Evolutionary conservation across 2,113 vertebrate species (phyloP).

Genomic region (Syngnathoides biaculeatus): DNA sequence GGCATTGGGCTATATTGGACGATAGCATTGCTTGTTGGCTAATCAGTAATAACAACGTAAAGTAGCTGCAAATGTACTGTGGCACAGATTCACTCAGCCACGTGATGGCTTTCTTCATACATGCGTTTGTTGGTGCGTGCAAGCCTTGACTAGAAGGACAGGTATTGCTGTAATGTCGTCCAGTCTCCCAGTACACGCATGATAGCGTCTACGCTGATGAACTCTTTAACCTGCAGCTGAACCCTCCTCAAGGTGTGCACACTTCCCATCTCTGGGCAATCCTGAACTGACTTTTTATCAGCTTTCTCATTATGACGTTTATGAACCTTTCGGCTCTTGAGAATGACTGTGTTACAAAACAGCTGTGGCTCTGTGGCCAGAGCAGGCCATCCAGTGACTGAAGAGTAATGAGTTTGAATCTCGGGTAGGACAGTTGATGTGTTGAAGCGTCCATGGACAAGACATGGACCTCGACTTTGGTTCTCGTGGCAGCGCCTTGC

Average conservation of each 20-base stretch:
- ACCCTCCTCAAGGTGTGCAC: background rate
- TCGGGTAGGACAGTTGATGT: too few relatives aligned
- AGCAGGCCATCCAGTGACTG: too few relatives aligned
- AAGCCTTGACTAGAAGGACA: background rate
- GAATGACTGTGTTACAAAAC: too few relatives aligned
- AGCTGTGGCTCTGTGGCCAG: too few relatives aligned
- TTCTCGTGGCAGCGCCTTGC: too few relatives aligned
- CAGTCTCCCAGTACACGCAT: constrained; percentile 9
- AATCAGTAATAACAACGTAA: constrained; percentile 2
- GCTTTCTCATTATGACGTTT: background rate
- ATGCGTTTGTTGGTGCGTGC: constrained; percentile 16
- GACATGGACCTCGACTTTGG: too few relatives aligned
- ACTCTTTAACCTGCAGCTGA: constrained; percentile 11
- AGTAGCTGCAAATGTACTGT: constrained; percentile 16
- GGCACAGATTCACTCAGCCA: constrained; percentile 26
- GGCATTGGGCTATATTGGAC: too few relatives aligned
- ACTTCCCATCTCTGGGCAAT: background rate
- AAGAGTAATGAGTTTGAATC: too few relatives aligned
- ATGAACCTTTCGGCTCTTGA: too few relatives aligned
- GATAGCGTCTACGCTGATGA: constrained; percentile 3
- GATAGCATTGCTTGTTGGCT: background rate
- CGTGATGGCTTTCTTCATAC: constrained; percentile 18
- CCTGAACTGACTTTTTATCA: background rate
- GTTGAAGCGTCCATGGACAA: too few relatives aligned
- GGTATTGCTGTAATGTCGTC: constrained; percentile 9